Base-by-base conservation (phyloP, 2,888 invertebrate genomes). In the Ophion ellenae region DNA sequence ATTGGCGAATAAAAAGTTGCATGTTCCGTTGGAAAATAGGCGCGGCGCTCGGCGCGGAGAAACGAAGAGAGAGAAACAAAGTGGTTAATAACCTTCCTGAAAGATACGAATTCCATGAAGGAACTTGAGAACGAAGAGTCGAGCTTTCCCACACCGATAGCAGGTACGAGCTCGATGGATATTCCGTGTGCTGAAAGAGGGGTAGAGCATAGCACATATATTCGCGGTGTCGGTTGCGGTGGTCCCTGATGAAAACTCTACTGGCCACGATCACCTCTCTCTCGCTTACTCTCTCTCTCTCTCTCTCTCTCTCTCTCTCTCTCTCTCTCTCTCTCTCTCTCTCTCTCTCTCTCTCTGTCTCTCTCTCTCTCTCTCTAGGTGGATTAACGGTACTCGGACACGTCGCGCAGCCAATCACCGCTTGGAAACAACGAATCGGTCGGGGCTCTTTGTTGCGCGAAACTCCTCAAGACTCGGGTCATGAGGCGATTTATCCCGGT, bases 311-410 rank as follows among this genome's bases (percentile, higher is more conserved):
- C 61, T 78, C 88, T 86, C 88, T 86, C 85, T 40, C 40, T 6
- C 7, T 24, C 24, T 24, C 24, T 24, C 36, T 79, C 79, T 79
- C 71, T 79, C 47, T 70, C 4, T 1, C 32, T 32, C 1, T 1
- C 32, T 32, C 28, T 70, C 63, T 63, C 63, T 66, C 64, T 66
- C 66, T 66, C 70, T 70, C 69, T 61, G 61, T 78, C 88, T 86
- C 88, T 86, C n/a, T 66, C 66, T 66, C 70, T 70, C 69, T 61
- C 70, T 78, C 88, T 86, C 88, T 86, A 85, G 85, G 87, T 83
- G 84, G 87, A 88, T 89, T 92, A 92, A 92, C 92, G 92, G 92
- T 91, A 91, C 90, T 87, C 89, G 90, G 91, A 92, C 92, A 92
- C 92, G 90, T 91, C 90, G 90, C 87, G 85, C 89, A 89, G 90